Conservation (phyloP, 2,797 vertebrate genomes). For the Intellagama lesueurii region DNA sequence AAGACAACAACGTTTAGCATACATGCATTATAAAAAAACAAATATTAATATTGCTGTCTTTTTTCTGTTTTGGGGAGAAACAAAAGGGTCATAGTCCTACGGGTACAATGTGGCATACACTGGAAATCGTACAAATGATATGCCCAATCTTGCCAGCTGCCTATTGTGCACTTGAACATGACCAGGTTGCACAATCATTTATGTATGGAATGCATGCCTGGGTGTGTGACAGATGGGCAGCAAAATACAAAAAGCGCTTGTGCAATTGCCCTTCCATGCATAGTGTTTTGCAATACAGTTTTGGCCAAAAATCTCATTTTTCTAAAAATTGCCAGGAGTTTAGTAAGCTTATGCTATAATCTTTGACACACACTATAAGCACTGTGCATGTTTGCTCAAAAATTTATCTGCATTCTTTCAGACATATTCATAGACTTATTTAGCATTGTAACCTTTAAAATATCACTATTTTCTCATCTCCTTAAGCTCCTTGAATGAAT, state of each 20-base stretch:
- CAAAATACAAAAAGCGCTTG: too few species aligned
- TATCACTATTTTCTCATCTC: not conserved
- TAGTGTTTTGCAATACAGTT: too few species aligned
- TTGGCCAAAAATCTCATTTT: slow-evolving; percentile 17
- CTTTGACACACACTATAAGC: rapidly evolving
- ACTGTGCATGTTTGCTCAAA: not conserved
- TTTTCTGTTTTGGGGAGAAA: slow-evolving; percentile 16
- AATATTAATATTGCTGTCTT: not conserved
- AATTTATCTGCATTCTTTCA: too few species aligned
- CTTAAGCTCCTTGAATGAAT: slow-evolving; percentile 44
- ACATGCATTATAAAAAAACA: not conserved
- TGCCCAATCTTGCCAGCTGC: too few species aligned
- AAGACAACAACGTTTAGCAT: not conserved
- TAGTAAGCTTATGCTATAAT: not conserved
- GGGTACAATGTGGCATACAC: too few species aligned
- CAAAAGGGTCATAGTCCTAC: not conserved
- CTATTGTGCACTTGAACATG: too few species aligned
- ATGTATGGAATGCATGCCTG: too few species aligned
- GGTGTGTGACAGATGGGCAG: too few species aligned
- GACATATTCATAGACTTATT: not conserved
- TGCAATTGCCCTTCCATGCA: too few species aligned
- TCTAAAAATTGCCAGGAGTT: not conserved
- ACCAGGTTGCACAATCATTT: too few species aligned
- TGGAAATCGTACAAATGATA: too few species aligned
- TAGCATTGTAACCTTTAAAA: not conserved